phyloP scores from a whole-genome alignment of 1,140 invertebrate genomes.

The Formica exsecta region DNA sequence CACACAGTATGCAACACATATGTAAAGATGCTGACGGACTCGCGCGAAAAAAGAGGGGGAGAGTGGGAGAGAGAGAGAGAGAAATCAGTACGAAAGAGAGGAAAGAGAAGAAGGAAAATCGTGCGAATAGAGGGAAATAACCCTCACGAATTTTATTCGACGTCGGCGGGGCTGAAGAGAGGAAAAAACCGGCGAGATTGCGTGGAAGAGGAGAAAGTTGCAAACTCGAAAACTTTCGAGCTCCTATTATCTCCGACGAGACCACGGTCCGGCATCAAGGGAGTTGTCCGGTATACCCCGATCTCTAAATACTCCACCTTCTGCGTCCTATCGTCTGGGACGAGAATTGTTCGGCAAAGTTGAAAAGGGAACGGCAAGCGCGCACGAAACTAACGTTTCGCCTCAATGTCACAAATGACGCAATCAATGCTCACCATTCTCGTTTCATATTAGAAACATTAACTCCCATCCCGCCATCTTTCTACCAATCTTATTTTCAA shows the following conservation, averaged over 20 bases:
- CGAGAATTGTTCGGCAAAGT: slow-evolving; percentile 60
- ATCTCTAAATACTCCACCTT: slow-evolving; percentile 79
- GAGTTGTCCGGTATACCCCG: slow-evolving; percentile 79
- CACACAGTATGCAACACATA: slow-evolving; percentile 65
- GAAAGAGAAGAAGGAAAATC: slow-evolving; percentile 25
- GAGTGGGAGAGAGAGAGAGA: not conserved
- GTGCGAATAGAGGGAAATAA: slow-evolving; percentile 56
- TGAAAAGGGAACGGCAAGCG: slow-evolving; percentile 13
- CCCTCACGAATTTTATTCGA: slow-evolving; percentile 75
- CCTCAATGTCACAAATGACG: slow-evolving; percentile 24
- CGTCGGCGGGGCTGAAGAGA: slow-evolving; percentile 67
- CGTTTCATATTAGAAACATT: slow-evolving; percentile 2
- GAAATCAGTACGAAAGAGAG: slow-evolving; percentile 15
- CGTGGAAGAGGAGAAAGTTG: slow-evolving; percentile 79
- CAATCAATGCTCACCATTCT: not conserved
- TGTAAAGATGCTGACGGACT: slow-evolving; percentile 72
- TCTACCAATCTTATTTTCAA: not conserved
- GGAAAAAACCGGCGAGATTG: slow-evolving; percentile 80
- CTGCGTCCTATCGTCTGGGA: slow-evolving; percentile 51
- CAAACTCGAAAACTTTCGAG: slow-evolving; percentile 83
- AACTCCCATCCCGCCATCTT: too few relatives aligned
- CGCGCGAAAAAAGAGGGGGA: slow-evolving; percentile 31
- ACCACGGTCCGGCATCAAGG: slow-evolving; percentile 81
- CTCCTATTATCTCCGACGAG: slow-evolving; percentile 82
- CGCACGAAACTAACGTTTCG: slow-evolving; percentile 27